These are phyloP conservation scores for Danio aesculapii DNA, from an alignment of 2,797 vertebrate species.

Conservation along the genomic window DNA sequence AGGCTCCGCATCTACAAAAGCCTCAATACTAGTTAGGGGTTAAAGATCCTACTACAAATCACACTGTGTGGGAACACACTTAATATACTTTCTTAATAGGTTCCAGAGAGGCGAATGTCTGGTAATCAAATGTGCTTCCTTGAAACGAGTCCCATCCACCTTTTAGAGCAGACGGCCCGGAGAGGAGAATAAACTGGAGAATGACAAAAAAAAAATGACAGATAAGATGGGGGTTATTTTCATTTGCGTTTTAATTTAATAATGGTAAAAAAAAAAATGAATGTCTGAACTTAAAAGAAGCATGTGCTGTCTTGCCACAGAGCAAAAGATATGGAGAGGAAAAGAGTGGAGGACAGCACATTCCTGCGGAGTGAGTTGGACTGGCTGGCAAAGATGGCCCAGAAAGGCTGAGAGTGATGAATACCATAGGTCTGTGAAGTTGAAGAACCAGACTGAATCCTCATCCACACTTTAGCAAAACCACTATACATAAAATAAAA, in stretches of 20 bases:
- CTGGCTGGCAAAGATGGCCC: constrained; percentile 47
- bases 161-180: constrained; percentile 61
- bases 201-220: constrained; percentile 54
- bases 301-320: constrained; percentile 52
- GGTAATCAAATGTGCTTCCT: constrained; percentile 63
- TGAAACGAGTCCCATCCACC: constrained; percentile 56
- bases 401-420: constrained; percentile 49
- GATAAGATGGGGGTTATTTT: constrained; percentile 62
- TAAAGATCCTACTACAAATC: constrained; percentile 80
- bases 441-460: constrained; percentile 26
- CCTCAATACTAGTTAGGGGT: constrained; percentile 74
- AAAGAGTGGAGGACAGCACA: constrained; percentile 63
- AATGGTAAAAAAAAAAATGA: constrained; percentile 42
- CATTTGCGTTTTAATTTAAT: constrained; percentile 61
- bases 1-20: constrained; percentile 73
- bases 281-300: constrained; percentile 41
- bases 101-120: constrained; percentile 74
- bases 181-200: constrained; percentile 53
- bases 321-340: constrained; percentile 55
- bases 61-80: constrained; percentile 74
- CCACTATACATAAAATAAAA: not conserved
- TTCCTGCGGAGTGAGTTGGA: constrained; percentile 73
- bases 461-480: constrained; percentile 1
- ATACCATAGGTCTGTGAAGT: constrained; percentile 42
- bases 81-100: constrained; percentile 75